Base-by-base conservation (phyloP, 2,113 vertebrate genomes). In the Tetrao urogallus region DNA sequence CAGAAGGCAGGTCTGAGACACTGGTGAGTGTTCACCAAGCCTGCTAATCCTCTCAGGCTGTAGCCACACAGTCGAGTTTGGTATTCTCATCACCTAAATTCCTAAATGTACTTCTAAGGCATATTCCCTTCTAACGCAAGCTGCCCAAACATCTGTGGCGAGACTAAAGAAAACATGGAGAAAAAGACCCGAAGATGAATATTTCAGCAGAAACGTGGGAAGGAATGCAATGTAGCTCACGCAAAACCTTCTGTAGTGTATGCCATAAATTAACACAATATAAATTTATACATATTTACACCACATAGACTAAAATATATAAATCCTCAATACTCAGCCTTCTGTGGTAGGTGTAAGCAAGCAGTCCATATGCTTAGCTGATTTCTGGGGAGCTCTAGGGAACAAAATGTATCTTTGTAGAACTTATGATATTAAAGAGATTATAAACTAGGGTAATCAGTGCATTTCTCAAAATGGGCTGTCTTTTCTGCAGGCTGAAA, bases 211-310 rank as follows among this genome's bases (percentile, higher is more conserved):
- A 98, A 95, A 97, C 57, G 96, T 98, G 97, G 97, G 97, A 98
- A 97, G 97, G 93, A 97, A 97, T 97, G 96, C 96, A 95, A 95
- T 96, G 95, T 90, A 97, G 96, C 97, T 98, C 95, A 97, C 90
- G 95, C 97, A 97, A 97, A 97, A 96, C 98, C 98, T 98, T 98
- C 97, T 98, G 97, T 96, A 97, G 97, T 63, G 61, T 97, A 97
- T 98, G 97, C 97, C 98, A 98, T 98, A 98, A 98, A 98, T 98
- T 98, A 98, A 96, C 98, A 98, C 98, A 97, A 97, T 97, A 97
- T 98, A 98, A 98, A 98, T 98, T 97, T 98, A 97, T 98, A 97
- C 97, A 98, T 97, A 97, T 98, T 98, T 98, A 98, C 97, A 98
- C 97, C 97, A 98, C 96, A 97, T 96, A 97, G 97, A 96, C 97